phyloP scores from a whole-genome alignment of 2,113 vertebrate species.

The Nothocercus julius region DNA sequence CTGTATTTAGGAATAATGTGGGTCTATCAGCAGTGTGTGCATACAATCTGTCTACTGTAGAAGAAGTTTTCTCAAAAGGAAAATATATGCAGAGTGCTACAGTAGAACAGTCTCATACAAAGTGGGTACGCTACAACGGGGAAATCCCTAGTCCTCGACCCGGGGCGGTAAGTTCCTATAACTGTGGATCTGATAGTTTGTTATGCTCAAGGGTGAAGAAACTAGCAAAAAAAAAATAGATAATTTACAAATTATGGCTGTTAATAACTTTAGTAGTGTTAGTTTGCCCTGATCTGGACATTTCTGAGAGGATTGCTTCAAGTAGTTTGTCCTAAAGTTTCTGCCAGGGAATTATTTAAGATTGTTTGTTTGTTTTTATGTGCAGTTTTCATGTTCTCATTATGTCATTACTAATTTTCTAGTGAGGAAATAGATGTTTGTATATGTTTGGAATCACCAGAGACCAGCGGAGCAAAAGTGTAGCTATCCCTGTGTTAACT shows the following conservation, averaged over 20 bases:
- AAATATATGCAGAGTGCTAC: conserved; percentile 98
- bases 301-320: not conserved
- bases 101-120: conserved; percentile 94
- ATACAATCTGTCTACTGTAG: conserved; percentile 86
- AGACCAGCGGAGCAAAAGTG: not conserved
- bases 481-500: not conserved
- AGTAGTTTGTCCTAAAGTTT: not conserved
- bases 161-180: conserved; percentile 85
- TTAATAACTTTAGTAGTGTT: not conserved
- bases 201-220: not conserved
- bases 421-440: not conserved
- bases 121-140: conserved; percentile 94
- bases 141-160: conserved; percentile 88
- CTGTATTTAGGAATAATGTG: conserved; percentile 86
- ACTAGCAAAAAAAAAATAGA: not conserved
- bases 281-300: not conserved
- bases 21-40: conserved; percentile 94
- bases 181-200: not conserved
- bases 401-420: not conserved
- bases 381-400: not conserved
- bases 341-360: not conserved
- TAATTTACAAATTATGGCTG: not conserved
- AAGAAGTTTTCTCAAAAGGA: conserved; percentile 91
- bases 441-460: not conserved
- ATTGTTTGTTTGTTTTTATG: not conserved